Conservation (phyloP, 2,797 vertebrate species). For the Enteromius treurensis region DNA sequence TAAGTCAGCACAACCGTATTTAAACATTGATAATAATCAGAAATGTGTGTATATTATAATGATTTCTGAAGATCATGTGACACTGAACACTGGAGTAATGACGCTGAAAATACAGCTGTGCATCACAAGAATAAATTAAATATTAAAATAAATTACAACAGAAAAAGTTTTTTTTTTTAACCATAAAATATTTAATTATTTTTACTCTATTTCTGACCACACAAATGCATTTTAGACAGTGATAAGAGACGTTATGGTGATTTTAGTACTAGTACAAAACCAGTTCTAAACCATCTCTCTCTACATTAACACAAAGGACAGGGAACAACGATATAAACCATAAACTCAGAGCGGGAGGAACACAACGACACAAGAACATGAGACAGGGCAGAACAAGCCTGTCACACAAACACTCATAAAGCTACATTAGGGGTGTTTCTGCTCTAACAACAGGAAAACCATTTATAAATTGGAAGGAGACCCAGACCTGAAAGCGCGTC, state of each 20-base stretch:
- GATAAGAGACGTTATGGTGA: neutral
- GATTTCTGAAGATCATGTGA: neutral
- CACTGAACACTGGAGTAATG: neutral
- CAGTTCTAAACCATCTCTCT: neutral
- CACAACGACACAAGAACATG: constrained; percentile 47
- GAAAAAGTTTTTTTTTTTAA: neutral
- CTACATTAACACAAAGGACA: neutral
- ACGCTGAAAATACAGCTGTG: neutral
- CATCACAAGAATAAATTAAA: neutral
- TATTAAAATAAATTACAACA: neutral
- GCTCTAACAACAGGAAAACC: neutral
- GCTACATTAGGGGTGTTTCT: neutral
- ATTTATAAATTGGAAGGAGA: constrained; percentile 26
- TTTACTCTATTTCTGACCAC: neutral
- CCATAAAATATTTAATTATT: neutral
- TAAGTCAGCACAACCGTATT: neutral
- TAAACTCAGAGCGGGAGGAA: neutral
- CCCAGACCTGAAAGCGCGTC: constrained; percentile 65
- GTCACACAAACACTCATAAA: constrained; percentile 15
- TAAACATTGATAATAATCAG: neutral
- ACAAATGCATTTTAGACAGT: neutral
- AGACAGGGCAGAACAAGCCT: neutral
- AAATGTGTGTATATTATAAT: neutral
- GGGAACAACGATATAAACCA: neutral
- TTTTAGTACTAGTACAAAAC: neutral